phyloP scores from a whole-genome alignment of 2,888 invertebrate species.

The Acleris holmiana region DNA sequence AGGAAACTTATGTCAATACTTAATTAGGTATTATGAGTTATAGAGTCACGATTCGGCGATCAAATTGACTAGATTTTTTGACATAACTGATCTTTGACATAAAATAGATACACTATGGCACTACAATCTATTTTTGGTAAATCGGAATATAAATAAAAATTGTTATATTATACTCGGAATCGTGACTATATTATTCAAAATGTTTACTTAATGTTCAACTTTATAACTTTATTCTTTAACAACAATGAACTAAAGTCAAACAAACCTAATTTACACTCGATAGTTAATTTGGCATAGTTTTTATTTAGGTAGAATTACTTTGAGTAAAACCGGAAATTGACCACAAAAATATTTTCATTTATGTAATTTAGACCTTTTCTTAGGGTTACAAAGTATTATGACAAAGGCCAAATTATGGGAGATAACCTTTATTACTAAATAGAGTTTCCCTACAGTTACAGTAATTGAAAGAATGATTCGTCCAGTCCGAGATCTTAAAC shows the following conservation, averaged over 20 bases:
- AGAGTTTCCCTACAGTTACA: slow-evolving; percentile 18
- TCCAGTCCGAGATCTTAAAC: slow-evolving; percentile 56
- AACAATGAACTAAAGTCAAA: slow-evolving; percentile 60
- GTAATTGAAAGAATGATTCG: slow-evolving; percentile 47
- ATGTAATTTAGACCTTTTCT: slow-evolving; percentile 30
- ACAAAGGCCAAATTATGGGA: slow-evolving; percentile 1
- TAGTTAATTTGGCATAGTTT: background rate
- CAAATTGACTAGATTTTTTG: slow-evolving; percentile 23
- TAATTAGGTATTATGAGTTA: slow-evolving; percentile 35
- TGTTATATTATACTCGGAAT: slow-evolving; percentile 42
- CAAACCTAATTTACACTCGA: slow-evolving; percentile 32
- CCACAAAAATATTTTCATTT: slow-evolving; percentile 49
- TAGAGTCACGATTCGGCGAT: slow-evolving; percentile 45
- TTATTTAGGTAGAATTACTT: background rate
- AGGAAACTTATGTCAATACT: slow-evolving; percentile 51
- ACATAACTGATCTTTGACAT: slow-evolving; percentile 9
- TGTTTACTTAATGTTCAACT: slow-evolving; percentile 47
- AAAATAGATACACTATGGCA: slow-evolving; percentile 12
- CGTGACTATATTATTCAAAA: slow-evolving; percentile 50
- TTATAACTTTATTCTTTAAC: slow-evolving; percentile 59
- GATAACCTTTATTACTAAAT: slow-evolving; percentile 5
- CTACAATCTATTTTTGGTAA: slow-evolving; percentile 13
- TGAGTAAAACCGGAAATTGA: slow-evolving; percentile 40
- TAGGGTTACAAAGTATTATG: background rate
- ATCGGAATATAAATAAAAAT: slow-evolving; percentile 13